A percentile compares a stretch with the other conserved stretches of the same genome.
phyloP scores from a whole-genome alignment of 2,113 vertebrate species.

The Phylloscopus whistleri region DNA sequence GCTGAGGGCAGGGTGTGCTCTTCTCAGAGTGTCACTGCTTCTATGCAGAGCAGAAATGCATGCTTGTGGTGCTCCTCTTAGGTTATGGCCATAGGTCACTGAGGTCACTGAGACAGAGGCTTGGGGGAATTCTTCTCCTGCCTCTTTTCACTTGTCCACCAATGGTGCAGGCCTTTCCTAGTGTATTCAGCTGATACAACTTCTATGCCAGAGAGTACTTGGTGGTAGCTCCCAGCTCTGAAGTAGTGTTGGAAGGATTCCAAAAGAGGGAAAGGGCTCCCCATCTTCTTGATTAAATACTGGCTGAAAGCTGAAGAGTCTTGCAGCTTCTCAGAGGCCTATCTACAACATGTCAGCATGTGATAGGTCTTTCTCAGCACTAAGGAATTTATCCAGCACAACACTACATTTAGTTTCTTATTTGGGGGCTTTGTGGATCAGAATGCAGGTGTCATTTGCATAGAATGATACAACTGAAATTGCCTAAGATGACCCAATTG shows the following conservation, averaged over 20 bases:
- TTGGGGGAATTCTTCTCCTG: neutral
- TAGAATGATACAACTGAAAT: neutral
- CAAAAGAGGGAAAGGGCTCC: neutral
- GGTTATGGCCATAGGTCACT: fast-evolving
- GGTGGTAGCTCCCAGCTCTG: neutral
- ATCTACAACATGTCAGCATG: neutral
- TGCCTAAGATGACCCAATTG: neutral
- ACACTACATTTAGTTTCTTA: neutral
- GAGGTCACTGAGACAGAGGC: neutral
- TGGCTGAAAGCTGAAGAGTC: neutral
- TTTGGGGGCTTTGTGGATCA: neutral
- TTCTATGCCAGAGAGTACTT: neutral
- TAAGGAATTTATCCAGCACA: neutral
- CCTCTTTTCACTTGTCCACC: neutral
- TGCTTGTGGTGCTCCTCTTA: neutral
- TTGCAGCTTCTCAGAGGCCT: neutral
- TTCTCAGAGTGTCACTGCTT: neutral
- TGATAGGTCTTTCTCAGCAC: neutral
- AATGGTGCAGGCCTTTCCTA: neutral
- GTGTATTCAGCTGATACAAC: neutral
- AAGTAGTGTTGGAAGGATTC: neutral
- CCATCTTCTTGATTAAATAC: neutral
- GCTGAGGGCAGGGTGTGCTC: neutral
- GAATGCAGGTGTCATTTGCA: neutral
- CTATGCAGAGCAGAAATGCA: neutral